Base-by-base conservation (phyloP, 2,888 invertebrate genomes). In the Hyalella azteca region DNA sequence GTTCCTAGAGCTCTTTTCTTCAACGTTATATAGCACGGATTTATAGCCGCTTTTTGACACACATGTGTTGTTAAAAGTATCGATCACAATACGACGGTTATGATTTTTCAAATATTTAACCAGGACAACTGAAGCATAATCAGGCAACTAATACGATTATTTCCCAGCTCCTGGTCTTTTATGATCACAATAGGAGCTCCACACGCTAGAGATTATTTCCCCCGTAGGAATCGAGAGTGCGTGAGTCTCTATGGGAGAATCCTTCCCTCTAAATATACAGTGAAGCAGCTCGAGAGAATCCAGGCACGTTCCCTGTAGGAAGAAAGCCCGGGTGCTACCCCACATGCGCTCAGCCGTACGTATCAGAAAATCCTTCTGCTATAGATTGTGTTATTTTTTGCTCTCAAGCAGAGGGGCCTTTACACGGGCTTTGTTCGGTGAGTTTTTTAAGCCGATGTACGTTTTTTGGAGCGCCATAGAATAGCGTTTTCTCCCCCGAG, bases 371-470 rank as follows among this genome's bases (percentile, higher is more conserved):
- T 66, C 66, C 66, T 36, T 36, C 29, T 66, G 66, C 66, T 66
- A 66, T 66, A 66, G 66, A 66, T 36, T 66, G 66, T 66, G 66
- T 66, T 66, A 66, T 66, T 66, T 66, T 59, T 66, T 66, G 22
- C 66, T 15, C 19, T 19, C 32, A 39, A 39, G 36, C 66, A 66
- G 66, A 66, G 66, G 66, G 66, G 66, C 66, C 66, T 36, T 32
- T 36, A 66, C 66, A 29, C 36, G 9, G 66, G 66, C 66, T 66
- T 66, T 66, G 66, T 66, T 66, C 66, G 36, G 66, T 36, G 29
- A 39, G 66, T 66, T 66, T 66, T 66, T 66, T 66, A 66, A 66
- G 66, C 66, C 66, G 66, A 66, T 36, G 66, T 66, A 66, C 66
- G 66, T 66, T 66, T 66, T 59, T 66, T 36, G 66, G 66, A 66